phyloP scores from a whole-genome alignment of 1,140 invertebrate species.

The Daktulosphaira vitifoliae region DNA sequence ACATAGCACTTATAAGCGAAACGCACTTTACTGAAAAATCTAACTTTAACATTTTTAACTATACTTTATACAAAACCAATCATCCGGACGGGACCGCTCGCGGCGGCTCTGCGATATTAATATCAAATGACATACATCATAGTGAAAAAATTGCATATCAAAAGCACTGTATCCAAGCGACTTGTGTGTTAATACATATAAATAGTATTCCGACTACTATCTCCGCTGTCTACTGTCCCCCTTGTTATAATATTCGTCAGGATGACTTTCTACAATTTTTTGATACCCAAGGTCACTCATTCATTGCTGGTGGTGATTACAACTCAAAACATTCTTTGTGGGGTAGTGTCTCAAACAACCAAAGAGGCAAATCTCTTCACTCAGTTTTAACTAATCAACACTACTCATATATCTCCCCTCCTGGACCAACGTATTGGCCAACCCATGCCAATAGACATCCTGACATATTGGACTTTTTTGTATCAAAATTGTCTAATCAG shows the following conservation, averaged over 20 bases:
- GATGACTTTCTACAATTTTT: background rate
- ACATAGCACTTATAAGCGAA: too few species aligned
- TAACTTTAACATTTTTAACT: too few species aligned
- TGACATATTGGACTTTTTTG: constrained; percentile 29
- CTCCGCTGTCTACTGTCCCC: background rate
- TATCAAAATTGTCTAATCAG: constrained; percentile 1
- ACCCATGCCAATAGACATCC: constrained; percentile 1
- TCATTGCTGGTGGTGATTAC: constrained; percentile 22
- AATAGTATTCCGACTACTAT: background rate
- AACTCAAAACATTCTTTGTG: constrained; percentile 15
- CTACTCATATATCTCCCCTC: background rate
- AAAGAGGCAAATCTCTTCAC: constrained; percentile 3
- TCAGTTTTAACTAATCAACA: background rate
- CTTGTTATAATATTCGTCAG: background rate
- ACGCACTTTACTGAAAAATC: too few species aligned
- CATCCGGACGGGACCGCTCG: background rate
- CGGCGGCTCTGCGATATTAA: background rate
- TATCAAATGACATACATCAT: background rate
- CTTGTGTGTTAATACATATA: background rate
- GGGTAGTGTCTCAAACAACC: background rate
- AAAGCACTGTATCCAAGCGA: background rate
- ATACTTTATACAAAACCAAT: too few species aligned
- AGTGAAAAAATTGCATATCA: background rate
- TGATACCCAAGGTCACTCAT: background rate
- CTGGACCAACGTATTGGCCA: constrained; percentile 17